Base-by-base conservation (phyloP, 1,140 invertebrate species). In the Triops cancriformis region DNA sequence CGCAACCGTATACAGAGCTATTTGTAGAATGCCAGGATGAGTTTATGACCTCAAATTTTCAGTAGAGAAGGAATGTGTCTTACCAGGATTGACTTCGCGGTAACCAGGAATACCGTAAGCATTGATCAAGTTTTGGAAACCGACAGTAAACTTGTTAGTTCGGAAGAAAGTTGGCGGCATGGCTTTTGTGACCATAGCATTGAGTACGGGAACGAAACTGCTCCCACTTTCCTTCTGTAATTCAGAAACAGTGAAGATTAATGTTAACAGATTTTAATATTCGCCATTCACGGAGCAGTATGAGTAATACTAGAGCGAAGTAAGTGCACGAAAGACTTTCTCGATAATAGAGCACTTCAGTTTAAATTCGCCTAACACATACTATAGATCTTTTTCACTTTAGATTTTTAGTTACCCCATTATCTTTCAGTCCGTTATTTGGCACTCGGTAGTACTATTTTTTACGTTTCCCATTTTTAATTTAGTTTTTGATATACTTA, bases 41-140 rank as follows among this genome's bases (percentile, higher is more conserved):
- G 37, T 31, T 75, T 11, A 74, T 72, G 9, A 10, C 14, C 27
- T 18, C n/a, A 41, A 26, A 73, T 74, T 23, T n/a, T 23, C 11
- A 72, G 41, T 6, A 73, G 18, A 0, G 74, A 79, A 73, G 31
- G 76, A 27, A 12, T 18, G 4, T 12, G 43, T 37, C 64, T 74
- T 78, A 85, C 85, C 78, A 1, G 98, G 96, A 88, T 98, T 98
- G 76, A 95, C 92, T 87, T 99, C 98, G 76, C 95, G 88, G 84
- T 99, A 99, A 11, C 90, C 91, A 51, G 96, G 95, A 45, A 99
- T 91, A 78, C 97, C 98, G 83, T 99, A 99, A 0, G 97, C 90
- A 85, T 99, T 95, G 80, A 99, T 95, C 79, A 99, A 89, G 82
- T 90, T 92, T 86, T 99, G 97, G 87, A 98, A 99, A 28, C 94